Evolutionary conservation across 2,113 vertebrate species (phyloP), one percentile per base, ranked within the genome.

Genomic region (Atractosteus spatula): DNA sequence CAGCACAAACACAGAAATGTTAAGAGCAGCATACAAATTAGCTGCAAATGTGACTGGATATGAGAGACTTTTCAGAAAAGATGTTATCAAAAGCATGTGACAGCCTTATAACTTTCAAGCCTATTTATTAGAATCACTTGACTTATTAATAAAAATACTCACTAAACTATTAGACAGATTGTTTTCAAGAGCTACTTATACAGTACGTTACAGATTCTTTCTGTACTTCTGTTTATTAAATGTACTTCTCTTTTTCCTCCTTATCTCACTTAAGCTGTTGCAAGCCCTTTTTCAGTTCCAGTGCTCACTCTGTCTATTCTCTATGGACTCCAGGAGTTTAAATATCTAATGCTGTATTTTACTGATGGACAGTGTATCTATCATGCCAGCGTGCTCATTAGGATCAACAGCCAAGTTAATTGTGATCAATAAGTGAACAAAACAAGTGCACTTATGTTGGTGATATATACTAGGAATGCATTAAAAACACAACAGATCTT

Each of bases 11-110:
- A 88, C 63, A 90, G 83, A 79, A 87, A 85, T 80, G 88, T 89
- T 88, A 87, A 87, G 88, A 83, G 87, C 84, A 80, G 91, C 92
- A 93, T 93, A 91, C 92, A 94, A 94, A 96, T 94, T 83, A 94
- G 91, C 82, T 89, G 83, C 65, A n/a, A 62, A 55, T 76, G 45
- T 61, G 68, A 51, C 59, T 66, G 63, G 62, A 74, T 62, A 55
- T 55, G 57, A 29, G 62, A 57, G 61, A 57, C 67, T 70, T 70
- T 59, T 75, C 74, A 79, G 76, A 79, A 81, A 76, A 47, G 62
- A 72, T 68, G 66, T 73, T 69, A 82, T 86, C 78, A 87, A 82
- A 87, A 80, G 82, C 78, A 78, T 29, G 73, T 72, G 77, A 80
- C 84, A 85, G 67, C 54, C 54, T 85, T 82, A 84, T 87, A 85